These are phyloP conservation scores for Bolinopsis microptera DNA, from an alignment of 37 sponge, comb jelly and placozoan species.

Conservation along the genomic window DNA sequence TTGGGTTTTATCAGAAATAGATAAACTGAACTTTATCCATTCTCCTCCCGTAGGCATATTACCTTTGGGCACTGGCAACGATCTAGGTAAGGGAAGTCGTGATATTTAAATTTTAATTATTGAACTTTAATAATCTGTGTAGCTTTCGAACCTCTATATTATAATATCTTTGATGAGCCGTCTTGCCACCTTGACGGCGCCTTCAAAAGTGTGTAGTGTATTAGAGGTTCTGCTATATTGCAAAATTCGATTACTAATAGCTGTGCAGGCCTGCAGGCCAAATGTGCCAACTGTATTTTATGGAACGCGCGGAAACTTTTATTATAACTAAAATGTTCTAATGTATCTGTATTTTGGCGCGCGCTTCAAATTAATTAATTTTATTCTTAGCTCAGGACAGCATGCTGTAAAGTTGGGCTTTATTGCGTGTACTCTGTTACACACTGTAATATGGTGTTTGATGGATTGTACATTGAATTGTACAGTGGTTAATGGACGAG, in stretches of 20 bases:
- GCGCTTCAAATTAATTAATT: no score
- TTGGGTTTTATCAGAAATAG: constrained; percentile 53
- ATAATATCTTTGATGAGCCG: background rate
- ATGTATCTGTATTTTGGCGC: constrained; percentile 17
- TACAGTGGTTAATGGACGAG: no score
- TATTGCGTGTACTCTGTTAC: no score
- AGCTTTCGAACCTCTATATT: no score
- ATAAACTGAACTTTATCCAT: constrained; percentile 38
- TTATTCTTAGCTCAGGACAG: no score
- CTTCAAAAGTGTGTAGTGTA: background rate
- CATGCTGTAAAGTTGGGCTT: no score
- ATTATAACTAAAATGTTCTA: background rate
- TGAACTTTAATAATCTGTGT: background rate
- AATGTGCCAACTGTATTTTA: background rate
- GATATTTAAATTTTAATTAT: background rate
- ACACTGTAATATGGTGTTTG: no score
- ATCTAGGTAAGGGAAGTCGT: constrained; percentile 52
- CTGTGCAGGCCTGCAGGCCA: background rate
- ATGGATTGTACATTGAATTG: no score
- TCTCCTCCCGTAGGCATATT: constrained; percentile 16
- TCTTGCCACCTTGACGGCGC: background rate
- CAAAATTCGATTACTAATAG: background rate
- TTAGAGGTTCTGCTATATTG: background rate
- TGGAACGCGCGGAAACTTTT: background rate
- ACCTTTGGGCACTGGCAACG: constrained; percentile 49